These are phyloP conservation scores for Gymnocypris eckloni DNA, from an alignment of 2,797 vertebrate species.

Conservation along the genomic window DNA sequence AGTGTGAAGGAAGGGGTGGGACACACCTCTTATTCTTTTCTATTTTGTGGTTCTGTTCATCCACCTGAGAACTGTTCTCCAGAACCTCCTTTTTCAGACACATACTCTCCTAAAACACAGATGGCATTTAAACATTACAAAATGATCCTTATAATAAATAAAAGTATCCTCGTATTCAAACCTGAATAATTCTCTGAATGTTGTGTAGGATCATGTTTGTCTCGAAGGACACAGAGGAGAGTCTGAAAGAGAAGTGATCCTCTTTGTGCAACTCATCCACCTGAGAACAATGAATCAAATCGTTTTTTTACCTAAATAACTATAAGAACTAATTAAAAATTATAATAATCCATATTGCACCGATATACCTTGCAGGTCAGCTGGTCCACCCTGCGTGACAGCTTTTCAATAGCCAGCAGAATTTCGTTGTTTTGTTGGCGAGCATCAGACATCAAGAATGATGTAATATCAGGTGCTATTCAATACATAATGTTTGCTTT, in stretches of 20 bases:
- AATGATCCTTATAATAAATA: background rate
- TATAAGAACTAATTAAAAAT: background rate
- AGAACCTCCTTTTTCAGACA: constrained; percentile 84
- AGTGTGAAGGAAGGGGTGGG: background rate
- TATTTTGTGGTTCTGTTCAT: constrained; percentile 85
- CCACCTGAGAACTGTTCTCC: constrained; percentile 82
- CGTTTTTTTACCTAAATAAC: background rate
- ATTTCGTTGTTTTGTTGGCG: constrained; percentile 85
- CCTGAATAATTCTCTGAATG: constrained; percentile 86
- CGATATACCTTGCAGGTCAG: constrained; percentile 76
- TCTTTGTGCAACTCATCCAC: constrained; percentile 83
- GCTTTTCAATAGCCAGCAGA: constrained; percentile 81
- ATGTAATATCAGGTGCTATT: constrained; percentile 76
- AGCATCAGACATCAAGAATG: constrained; percentile 84
- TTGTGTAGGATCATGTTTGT: constrained; percentile 85
- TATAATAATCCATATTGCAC: constrained; percentile 48
- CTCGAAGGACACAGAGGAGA: constrained; percentile 83
- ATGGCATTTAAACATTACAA: background rate
- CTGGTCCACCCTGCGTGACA: constrained; percentile 83
- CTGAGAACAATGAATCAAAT: constrained; percentile 63
- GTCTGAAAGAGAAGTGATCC: constrained; percentile 65
- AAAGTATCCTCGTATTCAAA: constrained; percentile 54
- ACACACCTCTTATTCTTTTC: constrained; percentile 83
- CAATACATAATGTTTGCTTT: background rate
- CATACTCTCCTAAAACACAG: constrained; percentile 80